These are phyloP conservation scores for Etheostoma spectabile DNA, from an alignment of 2,113 vertebrate genomes.

Conservation along the genomic window DNA sequence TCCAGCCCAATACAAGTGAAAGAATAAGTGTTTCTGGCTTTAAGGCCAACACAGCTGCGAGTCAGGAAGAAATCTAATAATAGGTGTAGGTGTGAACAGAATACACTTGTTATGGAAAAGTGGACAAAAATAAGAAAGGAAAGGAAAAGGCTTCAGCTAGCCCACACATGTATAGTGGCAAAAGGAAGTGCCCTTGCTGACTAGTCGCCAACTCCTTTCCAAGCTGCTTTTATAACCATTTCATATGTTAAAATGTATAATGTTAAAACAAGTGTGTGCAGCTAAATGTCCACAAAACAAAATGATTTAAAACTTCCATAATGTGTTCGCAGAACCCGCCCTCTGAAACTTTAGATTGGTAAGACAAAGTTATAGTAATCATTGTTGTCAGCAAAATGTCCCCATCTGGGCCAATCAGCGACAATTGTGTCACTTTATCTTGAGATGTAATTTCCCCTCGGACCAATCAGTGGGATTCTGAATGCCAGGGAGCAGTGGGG, in stretches of 20 bases:
- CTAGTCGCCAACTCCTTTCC: slow-evolving; percentile 56
- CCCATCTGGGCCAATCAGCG: slow-evolving; percentile 68
- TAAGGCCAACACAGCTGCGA: slow-evolving; percentile 24
- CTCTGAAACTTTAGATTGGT: slow-evolving; percentile 26
- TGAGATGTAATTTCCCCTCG: slow-evolving; percentile 67
- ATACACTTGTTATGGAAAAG: background rate
- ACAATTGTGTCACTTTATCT: slow-evolving; percentile 67
- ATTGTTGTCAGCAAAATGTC: slow-evolving; percentile 57
- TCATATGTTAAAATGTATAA: slow-evolving; percentile 5
- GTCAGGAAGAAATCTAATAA: slow-evolving; percentile 59
- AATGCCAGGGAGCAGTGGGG: slow-evolving; percentile 38
- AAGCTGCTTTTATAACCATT: slow-evolving; percentile 45
- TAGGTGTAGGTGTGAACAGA: slow-evolving; percentile 57
- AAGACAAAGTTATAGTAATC: slow-evolving; percentile 50
- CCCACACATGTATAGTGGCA: slow-evolving; percentile 39
- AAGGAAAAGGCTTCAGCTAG: slow-evolving; percentile 36
- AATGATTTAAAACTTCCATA: slow-evolving; percentile 29
- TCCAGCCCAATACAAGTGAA: slow-evolving; percentile 13
- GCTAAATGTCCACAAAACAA: slow-evolving; percentile 32
- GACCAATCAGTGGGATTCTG: slow-evolving; percentile 67
- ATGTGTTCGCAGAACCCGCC: slow-evolving; percentile 21
- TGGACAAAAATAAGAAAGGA: background rate
- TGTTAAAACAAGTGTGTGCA: slow-evolving; percentile 28
- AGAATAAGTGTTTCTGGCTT: slow-evolving; percentile 43
- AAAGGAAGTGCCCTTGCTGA: slow-evolving; percentile 62